Conservation (phyloP, 1,140 invertebrate species). For the Dolichoris vasculosae region DNA sequence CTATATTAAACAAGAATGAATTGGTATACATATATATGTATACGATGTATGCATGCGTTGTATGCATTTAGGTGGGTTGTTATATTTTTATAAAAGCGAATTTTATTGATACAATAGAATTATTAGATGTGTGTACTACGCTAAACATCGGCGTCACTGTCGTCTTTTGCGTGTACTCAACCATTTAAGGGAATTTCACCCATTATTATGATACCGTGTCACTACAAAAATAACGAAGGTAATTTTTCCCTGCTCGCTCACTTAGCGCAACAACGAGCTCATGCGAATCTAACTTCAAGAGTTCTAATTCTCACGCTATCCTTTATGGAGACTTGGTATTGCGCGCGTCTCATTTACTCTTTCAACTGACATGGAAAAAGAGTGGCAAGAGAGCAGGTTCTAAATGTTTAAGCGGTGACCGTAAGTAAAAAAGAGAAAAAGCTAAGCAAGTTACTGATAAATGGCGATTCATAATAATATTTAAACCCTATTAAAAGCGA, state of each 20-base stretch:
- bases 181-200: constrained; percentile 34
- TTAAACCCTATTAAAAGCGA: constrained; percentile 34
- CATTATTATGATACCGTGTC: not conserved
- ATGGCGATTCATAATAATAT: constrained; percentile 37
- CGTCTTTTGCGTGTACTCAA: too few relatives aligned
- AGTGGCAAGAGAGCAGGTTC: not conserved
- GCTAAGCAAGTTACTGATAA: not conserved
- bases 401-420: not conserved
- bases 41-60: too few relatives aligned
- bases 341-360: too few relatives aligned
- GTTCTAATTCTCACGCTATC: constrained; percentile 43
- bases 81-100: constrained; percentile 29
- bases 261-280: not conserved
- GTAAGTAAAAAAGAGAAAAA: too few relatives aligned
- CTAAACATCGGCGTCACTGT: not conserved
- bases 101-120: constrained; percentile 14
- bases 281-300: not conserved
- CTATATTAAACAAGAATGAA: not conserved
- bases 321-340: constrained; percentile 3
- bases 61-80: too few relatives aligned
- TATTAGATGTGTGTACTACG: too few relatives aligned
- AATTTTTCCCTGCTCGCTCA: constrained; percentile 23
- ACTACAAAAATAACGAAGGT: constrained; percentile 23
- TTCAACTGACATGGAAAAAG: not conserved
- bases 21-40: not conserved